These are phyloP conservation scores for Acipenser transmontanus DNA, from an alignment of 2,797 vertebrate genomes.

Conservation along the genomic window DNA sequence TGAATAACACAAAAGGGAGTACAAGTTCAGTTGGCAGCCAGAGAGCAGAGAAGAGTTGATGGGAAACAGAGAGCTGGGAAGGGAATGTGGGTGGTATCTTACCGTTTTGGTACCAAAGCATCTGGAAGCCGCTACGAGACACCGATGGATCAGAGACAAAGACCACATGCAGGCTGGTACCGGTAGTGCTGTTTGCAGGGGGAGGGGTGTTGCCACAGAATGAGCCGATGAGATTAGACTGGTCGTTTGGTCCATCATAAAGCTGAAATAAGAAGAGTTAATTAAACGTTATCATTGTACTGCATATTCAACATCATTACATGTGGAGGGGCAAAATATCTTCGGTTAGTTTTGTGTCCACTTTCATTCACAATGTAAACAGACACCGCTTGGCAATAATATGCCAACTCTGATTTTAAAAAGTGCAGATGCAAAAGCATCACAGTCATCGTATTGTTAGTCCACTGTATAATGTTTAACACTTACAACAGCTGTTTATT, in stretches of 20 bases:
- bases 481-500: no score
- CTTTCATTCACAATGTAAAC: no score
- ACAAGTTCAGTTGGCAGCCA: background rate
- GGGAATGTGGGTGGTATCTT: constrained; percentile 33
- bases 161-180: constrained; percentile 65
- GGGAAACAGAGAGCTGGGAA: background rate
- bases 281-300: no score
- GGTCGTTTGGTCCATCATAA: constrained; percentile 67
- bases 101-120: constrained; percentile 85
- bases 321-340: no score
- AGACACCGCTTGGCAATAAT: no score
- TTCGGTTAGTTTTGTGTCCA: no score
- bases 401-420: no score
- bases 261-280: constrained; percentile 58
- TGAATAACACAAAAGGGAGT: background rate
- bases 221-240: constrained; percentile 64
- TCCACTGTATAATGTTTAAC: no score
- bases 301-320: no score
- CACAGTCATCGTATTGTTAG: no score
- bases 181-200: constrained; percentile 54
- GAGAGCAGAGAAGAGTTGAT: background rate
- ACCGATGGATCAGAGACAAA: constrained; percentile 61
- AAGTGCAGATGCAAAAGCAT: no score
- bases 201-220: constrained; percentile 69
- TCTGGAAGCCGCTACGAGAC: constrained; percentile 71